These are phyloP conservation scores for Wiebesia pumilae DNA, from an alignment of 1,140 invertebrate species.

Conservation along the genomic window DNA sequence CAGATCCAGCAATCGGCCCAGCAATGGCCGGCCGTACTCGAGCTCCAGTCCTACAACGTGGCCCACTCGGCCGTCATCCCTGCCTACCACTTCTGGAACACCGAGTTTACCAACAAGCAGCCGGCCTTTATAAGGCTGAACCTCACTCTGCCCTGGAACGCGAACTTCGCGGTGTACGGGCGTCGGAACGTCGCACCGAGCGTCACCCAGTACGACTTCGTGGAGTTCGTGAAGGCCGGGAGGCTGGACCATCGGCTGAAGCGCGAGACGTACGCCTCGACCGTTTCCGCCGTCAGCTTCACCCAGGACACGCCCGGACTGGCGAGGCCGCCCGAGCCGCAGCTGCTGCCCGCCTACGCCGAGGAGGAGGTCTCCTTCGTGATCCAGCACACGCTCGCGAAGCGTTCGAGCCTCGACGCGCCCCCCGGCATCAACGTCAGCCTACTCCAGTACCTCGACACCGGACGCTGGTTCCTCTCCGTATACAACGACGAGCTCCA, in stretches of 20 bases:
- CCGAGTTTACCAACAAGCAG: slow-evolving; percentile 91
- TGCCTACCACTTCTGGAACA: slow-evolving; percentile 93
- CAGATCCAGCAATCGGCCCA: slow-evolving; percentile 81
- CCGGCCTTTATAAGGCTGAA: slow-evolving; percentile 92
- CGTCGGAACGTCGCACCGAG: slow-evolving; percentile 93
- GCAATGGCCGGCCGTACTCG: slow-evolving; percentile 87
- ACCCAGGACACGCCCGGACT: slow-evolving; percentile 37
- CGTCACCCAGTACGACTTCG: slow-evolving; percentile 96
- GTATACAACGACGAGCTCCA: slow-evolving; percentile 96
- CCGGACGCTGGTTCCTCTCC: slow-evolving; percentile 95
- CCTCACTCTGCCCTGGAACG: slow-evolving; percentile 91
- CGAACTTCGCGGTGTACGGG: slow-evolving; percentile 95
- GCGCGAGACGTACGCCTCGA: slow-evolving; percentile 63
- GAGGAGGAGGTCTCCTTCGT: slow-evolving; percentile 52
- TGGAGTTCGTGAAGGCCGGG: slow-evolving; percentile 91
- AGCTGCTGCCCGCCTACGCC: slow-evolving; percentile 39
- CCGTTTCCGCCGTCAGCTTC: slow-evolving; percentile 51
- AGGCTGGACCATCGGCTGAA: slow-evolving; percentile 84
- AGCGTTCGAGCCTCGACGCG: slow-evolving; percentile 77
- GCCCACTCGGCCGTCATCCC: slow-evolving; percentile 88
- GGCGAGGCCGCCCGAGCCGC: slow-evolving; percentile 30
- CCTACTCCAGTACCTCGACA: slow-evolving; percentile 91
- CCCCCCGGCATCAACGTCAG: slow-evolving; percentile 87
- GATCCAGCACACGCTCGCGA: slow-evolving; percentile 68
- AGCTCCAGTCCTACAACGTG: slow-evolving; percentile 87